phyloP scores from a whole-genome alignment of 2,113 vertebrate species.

The Ovis aries region ARS-UI_Ramb_v3.0 NC_056063.1:83765001-83765500 shows the following conservation, averaged over 20 bases:
- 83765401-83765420: neutral
- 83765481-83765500: neutral
- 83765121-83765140: slow-evolving; percentile 49
- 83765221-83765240: neutral
- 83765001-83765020: slow-evolving; percentile 20
- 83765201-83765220: neutral
- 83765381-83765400: neutral
- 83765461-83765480: neutral
- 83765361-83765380: neutral
- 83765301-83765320: slow-evolving; percentile 7
- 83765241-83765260: neutral
- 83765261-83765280: neutral
- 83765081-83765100: slow-evolving; percentile 39
- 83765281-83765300: neutral
- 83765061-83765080: slow-evolving; percentile 37
- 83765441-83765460: neutral
- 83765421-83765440: neutral
- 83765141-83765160: slow-evolving; percentile 38
- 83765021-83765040: neutral
- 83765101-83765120: slow-evolving; percentile 52
- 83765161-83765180: neutral
- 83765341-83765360: neutral
- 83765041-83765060: neutral
- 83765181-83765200: neutral
- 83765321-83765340: neutral